Percentiles rank a stretch among this genome's conserved stretches.
Conservation (phyloP, 2,888 invertebrate genomes). For the Troglohyphantes excavatus region DNA sequence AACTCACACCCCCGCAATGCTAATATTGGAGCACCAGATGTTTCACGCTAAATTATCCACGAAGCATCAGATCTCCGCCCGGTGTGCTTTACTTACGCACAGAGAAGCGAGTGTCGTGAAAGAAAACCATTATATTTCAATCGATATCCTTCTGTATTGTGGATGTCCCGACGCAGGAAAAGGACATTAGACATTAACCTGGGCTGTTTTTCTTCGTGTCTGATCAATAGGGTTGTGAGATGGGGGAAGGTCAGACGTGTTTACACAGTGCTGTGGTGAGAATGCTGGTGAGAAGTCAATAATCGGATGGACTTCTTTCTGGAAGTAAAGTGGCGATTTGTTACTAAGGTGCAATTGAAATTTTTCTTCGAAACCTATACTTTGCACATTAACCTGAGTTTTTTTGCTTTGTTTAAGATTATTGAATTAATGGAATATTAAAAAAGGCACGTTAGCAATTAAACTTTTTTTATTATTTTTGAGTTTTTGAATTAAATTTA, state of each 20-base stretch:
- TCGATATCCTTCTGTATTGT: constrained; percentile 29
- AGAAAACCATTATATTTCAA: constrained; percentile 61
- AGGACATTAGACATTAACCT: constrained; percentile 41
- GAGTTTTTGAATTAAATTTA: no score
- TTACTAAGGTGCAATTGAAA: no score
- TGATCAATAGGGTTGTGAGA: constrained; percentile 22
- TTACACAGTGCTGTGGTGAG: not conserved
- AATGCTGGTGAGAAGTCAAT: not conserved
- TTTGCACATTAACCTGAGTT: no score
- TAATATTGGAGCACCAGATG: constrained; percentile 22
- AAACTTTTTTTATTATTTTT: no score
- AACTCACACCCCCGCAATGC: not conserved
- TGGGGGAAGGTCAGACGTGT: constrained; percentile 15
- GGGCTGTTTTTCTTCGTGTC: not conserved
- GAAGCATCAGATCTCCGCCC: not conserved
- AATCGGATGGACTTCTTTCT: no score
- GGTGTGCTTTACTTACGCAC: not conserved
- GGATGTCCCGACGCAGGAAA: not conserved
- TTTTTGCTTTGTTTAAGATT: no score
- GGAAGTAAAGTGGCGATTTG: no score
- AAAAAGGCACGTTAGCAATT: no score
- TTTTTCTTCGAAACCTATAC: no score
- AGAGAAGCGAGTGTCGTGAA: constrained; percentile 18
- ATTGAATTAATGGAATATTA: no score
- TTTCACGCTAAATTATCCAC: constrained; percentile 55